These are phyloP conservation scores for Atta texana DNA, from an alignment of 1,140 invertebrate genomes.

Conservation along the genomic window DNA sequence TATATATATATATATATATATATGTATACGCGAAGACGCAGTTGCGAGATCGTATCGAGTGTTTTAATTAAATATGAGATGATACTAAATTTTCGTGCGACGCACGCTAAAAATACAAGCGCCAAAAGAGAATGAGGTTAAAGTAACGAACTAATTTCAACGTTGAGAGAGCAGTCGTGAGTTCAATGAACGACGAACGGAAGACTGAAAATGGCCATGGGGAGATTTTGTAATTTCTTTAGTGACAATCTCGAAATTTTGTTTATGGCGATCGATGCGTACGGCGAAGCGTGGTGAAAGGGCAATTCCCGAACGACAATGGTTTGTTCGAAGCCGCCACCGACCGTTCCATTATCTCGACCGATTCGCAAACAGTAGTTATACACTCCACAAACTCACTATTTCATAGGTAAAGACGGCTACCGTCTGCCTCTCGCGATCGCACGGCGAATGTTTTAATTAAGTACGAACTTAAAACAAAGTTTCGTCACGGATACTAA, in stretches of 20 bases:
- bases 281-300: not conserved
- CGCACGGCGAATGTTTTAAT: conserved; percentile 49
- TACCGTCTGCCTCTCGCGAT: conserved; percentile 15
- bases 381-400: conserved; percentile 32
- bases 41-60: not conserved
- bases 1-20: no score
- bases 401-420: conserved; percentile 51
- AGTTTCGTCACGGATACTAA: conserved; percentile 46
- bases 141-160: conserved; percentile 6
- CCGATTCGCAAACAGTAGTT: conserved; percentile 55
- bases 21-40: not conserved
- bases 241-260: conserved; percentile 16
- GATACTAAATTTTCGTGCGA: not conserved
- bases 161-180: not conserved
- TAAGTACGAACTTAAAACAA: conserved; percentile 57
- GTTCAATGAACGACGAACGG: not conserved
- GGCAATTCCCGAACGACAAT: conserved; percentile 44
- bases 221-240: not conserved
- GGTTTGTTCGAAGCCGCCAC: conserved; percentile 29
- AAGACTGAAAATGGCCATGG: not conserved
- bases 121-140: conserved; percentile 3
- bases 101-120: conserved; percentile 1
- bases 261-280: conserved; percentile 27
- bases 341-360: conserved; percentile 53
- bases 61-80: conserved; percentile 26